Conservation (phyloP, 1,140 invertebrate species). For the Triops longicaudatus region DNA sequence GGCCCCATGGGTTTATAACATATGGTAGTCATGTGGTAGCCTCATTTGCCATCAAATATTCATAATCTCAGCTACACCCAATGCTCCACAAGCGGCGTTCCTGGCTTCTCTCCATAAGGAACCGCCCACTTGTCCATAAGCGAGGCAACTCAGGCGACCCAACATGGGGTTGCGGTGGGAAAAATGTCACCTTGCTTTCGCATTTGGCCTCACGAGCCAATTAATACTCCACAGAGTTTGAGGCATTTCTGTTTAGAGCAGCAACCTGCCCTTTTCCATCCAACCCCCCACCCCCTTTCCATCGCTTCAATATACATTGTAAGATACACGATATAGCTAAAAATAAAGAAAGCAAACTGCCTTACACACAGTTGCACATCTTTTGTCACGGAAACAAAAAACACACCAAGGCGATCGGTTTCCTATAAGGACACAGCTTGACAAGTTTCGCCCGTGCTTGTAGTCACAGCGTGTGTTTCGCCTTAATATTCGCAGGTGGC, state of each 20-base stretch:
- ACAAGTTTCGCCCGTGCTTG: background rate
- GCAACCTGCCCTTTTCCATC: background rate
- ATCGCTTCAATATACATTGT: background rate
- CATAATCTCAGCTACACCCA: background rate
- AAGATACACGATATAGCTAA: background rate
- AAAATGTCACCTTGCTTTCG: constrained; percentile 12
- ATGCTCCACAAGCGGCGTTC: background rate
- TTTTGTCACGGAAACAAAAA: too few species aligned
- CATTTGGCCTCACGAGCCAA: background rate
- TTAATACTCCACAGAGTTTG: background rate
- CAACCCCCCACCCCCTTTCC: background rate
- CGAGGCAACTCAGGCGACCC: background rate
- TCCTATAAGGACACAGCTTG: background rate
- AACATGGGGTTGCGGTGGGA: background rate
- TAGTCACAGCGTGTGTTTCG: background rate
- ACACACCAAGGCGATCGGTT: too few species aligned
- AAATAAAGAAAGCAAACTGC: background rate
- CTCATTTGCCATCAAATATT: constrained; percentile 5
- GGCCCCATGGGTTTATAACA: background rate
- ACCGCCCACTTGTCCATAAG: background rate
- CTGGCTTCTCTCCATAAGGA: background rate
- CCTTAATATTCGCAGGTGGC: background rate
- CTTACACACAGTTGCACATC: too few species aligned
- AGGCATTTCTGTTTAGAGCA: background rate
- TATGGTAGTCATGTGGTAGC: background rate